Percentiles rank a stretch among this genome's conserved stretches.
phyloP scores from a whole-genome alignment of 2,888 invertebrate species.

The Ommatoiulus sabulosus region DNA sequence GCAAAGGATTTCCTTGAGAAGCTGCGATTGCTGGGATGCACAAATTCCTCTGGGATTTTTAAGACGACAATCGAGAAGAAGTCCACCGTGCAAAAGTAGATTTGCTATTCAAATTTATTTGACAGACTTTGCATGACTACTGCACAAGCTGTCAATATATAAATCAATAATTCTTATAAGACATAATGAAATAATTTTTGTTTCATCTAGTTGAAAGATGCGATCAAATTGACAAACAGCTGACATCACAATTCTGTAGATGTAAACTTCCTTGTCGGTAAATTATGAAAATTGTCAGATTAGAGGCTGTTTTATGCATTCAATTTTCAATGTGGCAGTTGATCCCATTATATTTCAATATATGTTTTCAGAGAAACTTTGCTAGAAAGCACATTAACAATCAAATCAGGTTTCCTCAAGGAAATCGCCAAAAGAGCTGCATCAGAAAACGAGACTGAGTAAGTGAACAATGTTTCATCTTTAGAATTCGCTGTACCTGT shows the following conservation, averaged over 20 bases:
- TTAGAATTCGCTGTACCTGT: no score
- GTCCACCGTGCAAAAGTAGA: conserved; percentile 50
- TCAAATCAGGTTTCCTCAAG: conserved; percentile 56
- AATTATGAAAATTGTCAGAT: not conserved
- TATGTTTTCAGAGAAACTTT: conserved; percentile 53
- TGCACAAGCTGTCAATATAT: no score
- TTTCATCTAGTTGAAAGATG: conserved; percentile 52
- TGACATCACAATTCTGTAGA: conserved; percentile 56
- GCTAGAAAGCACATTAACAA: conserved; percentile 52
- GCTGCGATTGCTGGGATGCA: conserved; percentile 57
- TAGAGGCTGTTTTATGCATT: no score
- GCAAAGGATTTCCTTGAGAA: conserved; percentile 56
- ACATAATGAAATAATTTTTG: no score
- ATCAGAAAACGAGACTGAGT: conserved; percentile 53
- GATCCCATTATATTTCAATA: not conserved
- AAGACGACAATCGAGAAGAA: conserved; percentile 26
- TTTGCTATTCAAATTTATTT: not conserved
- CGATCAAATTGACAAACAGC: conserved; percentile 54
- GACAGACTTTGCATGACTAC: no score
- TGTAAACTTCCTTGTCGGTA: conserved; percentile 57
- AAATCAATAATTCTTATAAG: no score
- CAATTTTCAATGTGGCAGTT: conserved; percentile 4
- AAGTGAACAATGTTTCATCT: conserved; percentile 37
- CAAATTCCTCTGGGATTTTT: conserved; percentile 57
- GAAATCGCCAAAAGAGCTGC: conserved; percentile 52